phyloP scores from a whole-genome alignment of 2,797 vertebrate species.

The Liasis olivaceus region DNA sequence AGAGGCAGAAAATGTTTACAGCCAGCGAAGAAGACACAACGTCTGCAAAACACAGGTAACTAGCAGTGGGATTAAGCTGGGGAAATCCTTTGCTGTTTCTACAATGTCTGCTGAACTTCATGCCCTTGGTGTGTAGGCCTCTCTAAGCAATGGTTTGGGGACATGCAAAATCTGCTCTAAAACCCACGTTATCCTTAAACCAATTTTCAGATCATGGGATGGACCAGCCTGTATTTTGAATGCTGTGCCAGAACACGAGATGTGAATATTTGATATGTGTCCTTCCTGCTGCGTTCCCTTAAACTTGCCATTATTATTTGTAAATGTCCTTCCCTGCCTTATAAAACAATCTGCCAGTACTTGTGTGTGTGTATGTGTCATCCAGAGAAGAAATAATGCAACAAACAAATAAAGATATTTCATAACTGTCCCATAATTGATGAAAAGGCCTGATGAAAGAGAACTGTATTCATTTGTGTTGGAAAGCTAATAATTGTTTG shows the following conservation, averaged over 20 bases:
- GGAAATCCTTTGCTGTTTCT: background rate
- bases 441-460: background rate
- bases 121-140: background rate
- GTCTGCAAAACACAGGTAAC: conserved; percentile 58
- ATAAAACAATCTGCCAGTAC: background rate
- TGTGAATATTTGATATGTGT: background rate
- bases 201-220: background rate
- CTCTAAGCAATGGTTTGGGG: background rate
- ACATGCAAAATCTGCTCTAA: background rate
- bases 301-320: background rate
- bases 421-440: background rate
- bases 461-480: background rate
- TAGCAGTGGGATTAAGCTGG: background rate
- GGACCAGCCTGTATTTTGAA: background rate
- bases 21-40: conserved; percentile 25
- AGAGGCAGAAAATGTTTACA: conserved; percentile 24
- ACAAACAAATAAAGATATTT: no score
- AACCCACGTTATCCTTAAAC: background rate
- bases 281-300: background rate
- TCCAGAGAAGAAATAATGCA: no score
- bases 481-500: background rate
- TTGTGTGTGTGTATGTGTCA: background rate
- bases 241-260: background rate
- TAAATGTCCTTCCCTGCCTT: background rate
- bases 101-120: background rate